Evolutionary conservation across 1,140 invertebrate species (phyloP).

Genomic region (Magallana ariakensis): DNA sequence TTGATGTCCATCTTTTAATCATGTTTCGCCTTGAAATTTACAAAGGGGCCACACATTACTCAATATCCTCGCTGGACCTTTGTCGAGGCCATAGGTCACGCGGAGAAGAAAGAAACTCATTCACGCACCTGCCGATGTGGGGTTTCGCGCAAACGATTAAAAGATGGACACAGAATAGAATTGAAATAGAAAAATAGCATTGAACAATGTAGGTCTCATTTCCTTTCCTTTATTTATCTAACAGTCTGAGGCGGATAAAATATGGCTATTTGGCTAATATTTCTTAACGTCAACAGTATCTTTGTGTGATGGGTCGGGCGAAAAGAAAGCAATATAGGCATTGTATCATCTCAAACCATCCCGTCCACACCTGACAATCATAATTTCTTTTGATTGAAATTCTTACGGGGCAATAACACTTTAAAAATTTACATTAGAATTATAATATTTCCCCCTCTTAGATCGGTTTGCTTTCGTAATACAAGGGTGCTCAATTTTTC

Average conservation of each 20-base stretch:
- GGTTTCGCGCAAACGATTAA: constrained; percentile 12
- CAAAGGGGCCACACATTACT: constrained; percentile 15
- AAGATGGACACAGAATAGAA: not conserved
- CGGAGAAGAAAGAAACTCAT: not conserved
- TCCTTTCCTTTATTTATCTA: constrained; percentile 26
- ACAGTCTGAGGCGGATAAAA: not conserved
- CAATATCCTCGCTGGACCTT: constrained; percentile 21
- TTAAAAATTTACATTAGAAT: constrained; percentile 61
- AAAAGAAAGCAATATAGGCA: not conserved
- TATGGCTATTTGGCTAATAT: not conserved
- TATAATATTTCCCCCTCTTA: constrained; percentile 47
- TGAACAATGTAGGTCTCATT: constrained; percentile 15
- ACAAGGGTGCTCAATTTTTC: not conserved
- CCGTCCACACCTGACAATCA: not conserved
- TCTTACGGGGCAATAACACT: constrained; percentile 58
- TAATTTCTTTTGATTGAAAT: constrained; percentile 39
- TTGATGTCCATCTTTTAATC: constrained; percentile 34
- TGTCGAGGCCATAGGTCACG: constrained; percentile 14
- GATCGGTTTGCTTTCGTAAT: not conserved
- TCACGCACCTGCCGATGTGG: not conserved
- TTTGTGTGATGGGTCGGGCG: not conserved
- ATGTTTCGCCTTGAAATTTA: constrained; percentile 31
- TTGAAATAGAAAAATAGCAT: not conserved
- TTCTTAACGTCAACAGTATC: constrained; percentile 7
- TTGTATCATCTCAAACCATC: not conserved